These are phyloP conservation scores for Oncorhynchus keta DNA, from an alignment of 2,113 vertebrate species.

Conservation along the genomic window DNA sequence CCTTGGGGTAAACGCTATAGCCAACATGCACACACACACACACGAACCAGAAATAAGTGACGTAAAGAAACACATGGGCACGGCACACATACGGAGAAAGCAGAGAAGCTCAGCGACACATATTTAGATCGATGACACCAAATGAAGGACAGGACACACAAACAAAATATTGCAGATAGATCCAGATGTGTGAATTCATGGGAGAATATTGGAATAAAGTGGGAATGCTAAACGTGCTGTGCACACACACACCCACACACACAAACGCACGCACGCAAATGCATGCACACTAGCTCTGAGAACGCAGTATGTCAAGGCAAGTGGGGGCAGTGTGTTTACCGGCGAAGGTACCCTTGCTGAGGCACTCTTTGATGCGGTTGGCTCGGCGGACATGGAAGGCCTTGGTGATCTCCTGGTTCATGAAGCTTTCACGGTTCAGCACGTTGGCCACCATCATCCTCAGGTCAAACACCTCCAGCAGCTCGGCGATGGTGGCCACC, in stretches of 20 bases:
- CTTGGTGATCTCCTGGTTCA: constrained; percentile 94
- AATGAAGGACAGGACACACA: not conserved
- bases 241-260: no score
- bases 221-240: no score
- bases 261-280: not conserved
- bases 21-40: constrained; percentile 45
- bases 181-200: no score
- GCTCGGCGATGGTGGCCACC: constrained; percentile 86
- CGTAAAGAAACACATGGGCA: constrained; percentile 36
- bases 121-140: not conserved
- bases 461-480: constrained; percentile 88
- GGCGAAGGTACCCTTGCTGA: constrained; percentile 83
- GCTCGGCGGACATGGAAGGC: constrained; percentile 89
- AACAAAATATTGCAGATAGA: not conserved
- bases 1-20: constrained; percentile 23
- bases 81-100: constrained; percentile 23
- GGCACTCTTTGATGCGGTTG: constrained; percentile 90
- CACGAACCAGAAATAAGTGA: constrained; percentile 5
- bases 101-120: constrained; percentile 17
- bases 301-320: no score
- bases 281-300: not conserved
- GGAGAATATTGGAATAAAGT: no score
- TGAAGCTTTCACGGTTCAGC: constrained; percentile 90
- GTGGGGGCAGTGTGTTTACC: constrained; percentile 64
- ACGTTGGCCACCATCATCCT: constrained; percentile 92